A percentile compares a stretch with the other conserved stretches of the same genome.
phyloP scores from a whole-genome alignment of 2,113 vertebrate genomes.

The Montifringilla adamsi region DNA sequence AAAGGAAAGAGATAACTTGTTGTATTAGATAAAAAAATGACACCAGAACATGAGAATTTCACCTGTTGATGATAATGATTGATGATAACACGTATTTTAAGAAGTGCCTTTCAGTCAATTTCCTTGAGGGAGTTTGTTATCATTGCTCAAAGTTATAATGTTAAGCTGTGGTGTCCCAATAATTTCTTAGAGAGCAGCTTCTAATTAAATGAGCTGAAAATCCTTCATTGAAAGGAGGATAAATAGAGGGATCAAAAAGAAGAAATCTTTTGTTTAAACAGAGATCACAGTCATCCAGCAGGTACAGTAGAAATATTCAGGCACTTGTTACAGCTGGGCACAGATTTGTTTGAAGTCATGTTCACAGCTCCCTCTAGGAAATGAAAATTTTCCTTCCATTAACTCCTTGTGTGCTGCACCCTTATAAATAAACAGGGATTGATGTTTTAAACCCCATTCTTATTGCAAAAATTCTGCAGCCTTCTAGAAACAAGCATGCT shows the following conservation, averaged over 20 bases:
- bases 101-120: not conserved
- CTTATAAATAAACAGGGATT: not conserved
- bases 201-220: not conserved
- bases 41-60: not conserved
- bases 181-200: not conserved
- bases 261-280: constrained; percentile 27
- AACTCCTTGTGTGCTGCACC: not conserved
- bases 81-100: not conserved
- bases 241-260: constrained; percentile 15
- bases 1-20: not conserved
- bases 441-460: not conserved
- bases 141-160: not conserved
- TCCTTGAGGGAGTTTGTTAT: not conserved
- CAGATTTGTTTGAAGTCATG: not conserved
- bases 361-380: not conserved
- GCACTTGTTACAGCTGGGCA: not conserved
- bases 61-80: not conserved
- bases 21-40: not conserved
- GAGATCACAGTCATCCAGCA: not conserved
- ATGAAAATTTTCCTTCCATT: not conserved
- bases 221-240: not conserved
- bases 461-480: not conserved
- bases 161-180: not conserved
- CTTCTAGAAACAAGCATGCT: not conserved
- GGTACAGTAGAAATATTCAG: not conserved